These are phyloP conservation scores for Eumacrocentrus americanus DNA, from an alignment of 2,888 invertebrate species.

Conservation along the genomic window DNA sequence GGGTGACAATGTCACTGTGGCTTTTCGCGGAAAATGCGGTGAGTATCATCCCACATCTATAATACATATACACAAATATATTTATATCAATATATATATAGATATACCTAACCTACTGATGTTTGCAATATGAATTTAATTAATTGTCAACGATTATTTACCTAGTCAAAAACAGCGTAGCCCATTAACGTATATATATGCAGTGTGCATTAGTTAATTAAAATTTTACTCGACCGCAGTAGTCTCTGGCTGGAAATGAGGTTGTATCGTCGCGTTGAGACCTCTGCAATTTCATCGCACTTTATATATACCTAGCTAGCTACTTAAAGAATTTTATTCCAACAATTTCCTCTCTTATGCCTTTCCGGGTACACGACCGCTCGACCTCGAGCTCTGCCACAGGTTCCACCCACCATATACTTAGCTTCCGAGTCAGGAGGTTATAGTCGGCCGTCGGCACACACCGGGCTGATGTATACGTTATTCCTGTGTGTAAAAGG, in stretches of 20 bases:
- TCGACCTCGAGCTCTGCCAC: slow-evolving; percentile 16
- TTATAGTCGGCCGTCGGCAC: neutral
- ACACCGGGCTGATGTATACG: too few species aligned
- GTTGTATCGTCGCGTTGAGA: neutral
- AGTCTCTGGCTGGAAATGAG: slow-evolving; percentile 1
- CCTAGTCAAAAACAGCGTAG: too few species aligned
- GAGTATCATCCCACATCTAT: slow-evolving; percentile 56
- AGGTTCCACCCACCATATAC: slow-evolving; percentile 1
- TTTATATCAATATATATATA: neutral
- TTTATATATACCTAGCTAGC: neutral
- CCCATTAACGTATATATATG: too few species aligned
- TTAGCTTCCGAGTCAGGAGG: neutral
- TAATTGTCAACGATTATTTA: too few species aligned
- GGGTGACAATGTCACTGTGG: slow-evolving; percentile 77
- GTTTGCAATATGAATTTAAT: too few species aligned
- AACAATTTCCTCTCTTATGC: slow-evolving; percentile 29
- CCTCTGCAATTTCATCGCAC: slow-evolving; percentile 12
- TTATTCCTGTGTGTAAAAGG: neutral
- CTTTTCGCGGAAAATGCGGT: slow-evolving; percentile 89
- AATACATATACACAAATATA: neutral
- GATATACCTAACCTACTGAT: too few species aligned
- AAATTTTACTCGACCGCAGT: too few species aligned
- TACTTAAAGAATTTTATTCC: slow-evolving; percentile 31
- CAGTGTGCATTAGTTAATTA: too few species aligned
- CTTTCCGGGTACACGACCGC: slow-evolving; percentile 22